Base-by-base conservation (phyloP, 2,888 invertebrate species). In the Polyommatus iphigenia region DNA sequence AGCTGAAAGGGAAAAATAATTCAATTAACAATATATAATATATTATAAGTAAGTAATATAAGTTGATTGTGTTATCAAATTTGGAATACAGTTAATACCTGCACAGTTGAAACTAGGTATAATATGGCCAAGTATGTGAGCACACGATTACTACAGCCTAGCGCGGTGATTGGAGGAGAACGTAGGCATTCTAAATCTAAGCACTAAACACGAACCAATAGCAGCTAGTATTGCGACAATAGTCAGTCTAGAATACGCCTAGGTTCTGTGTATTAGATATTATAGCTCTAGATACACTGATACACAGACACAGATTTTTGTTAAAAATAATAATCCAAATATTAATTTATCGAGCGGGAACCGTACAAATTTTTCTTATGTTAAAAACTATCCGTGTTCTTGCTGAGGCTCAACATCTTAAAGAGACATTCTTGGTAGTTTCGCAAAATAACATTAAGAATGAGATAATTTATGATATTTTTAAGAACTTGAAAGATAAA, bases 91-190 rank as follows among this genome's bases (percentile, higher is more conserved):
- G 62, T 4, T n/a, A 62, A 62, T 62, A 10, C 62, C 62, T 3
- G 10, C 10, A 10, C 10, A 15, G 29, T 32, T 29, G 29, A 67
- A 8, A 6, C 20, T 29, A 67, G 62, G 13, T 67, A 67, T 29
- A 67, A 5, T 83, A 82, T 78, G 81, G 82, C 82, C 85, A 84
- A 81, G 80, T 82, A 82, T 84, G 15, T 54, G 82, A 81, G 83
- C 82, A 87, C 88, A 88, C 20, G 3, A 20, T 36, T 86, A 46
- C 84, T 86, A 84, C 84, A 87, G 81, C 87, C 87, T 88, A 85
- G 79, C 24, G 84, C 85, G 81, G 86, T 89, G 91, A 93, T 93
- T 93, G 93, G 93, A 87, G 87, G 86, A 87, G 78, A 82, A 82
- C 76, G 78, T 80, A 82, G 79, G 79, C 76, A 79, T 81, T 84